phyloP scores from a whole-genome alignment of 2,797 vertebrate genomes.

The Manis javanica region DNA sequence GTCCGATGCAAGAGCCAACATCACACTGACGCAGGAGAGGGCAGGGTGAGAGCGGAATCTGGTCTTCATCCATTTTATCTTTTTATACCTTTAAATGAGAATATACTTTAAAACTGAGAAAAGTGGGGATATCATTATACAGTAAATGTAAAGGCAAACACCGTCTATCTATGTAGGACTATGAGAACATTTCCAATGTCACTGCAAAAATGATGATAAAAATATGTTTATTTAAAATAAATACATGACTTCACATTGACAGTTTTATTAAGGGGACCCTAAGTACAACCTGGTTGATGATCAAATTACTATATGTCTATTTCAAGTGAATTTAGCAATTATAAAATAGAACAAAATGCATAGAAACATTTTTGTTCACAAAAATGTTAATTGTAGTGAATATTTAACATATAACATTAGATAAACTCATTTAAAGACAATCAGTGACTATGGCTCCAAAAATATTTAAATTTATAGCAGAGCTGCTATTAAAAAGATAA shows the following conservation, averaged over 20 bases:
- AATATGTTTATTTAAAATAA: neutral
- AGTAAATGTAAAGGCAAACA: neutral
- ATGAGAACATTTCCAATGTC: neutral
- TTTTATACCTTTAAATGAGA: neutral
- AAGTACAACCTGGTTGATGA: neutral
- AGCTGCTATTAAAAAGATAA: neutral
- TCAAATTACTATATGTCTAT: neutral
- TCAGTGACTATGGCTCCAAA: neutral
- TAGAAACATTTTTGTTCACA: neutral
- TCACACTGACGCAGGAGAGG: too few species aligned
- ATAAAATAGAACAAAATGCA: neutral
- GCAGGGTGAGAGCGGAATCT: neutral
- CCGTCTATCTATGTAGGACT: neutral
- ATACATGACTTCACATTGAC: neutral
- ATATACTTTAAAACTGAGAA: neutral
- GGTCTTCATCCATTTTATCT: neutral
- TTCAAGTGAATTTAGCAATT: neutral
- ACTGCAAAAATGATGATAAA: neutral
- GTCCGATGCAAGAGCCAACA: accelerated
- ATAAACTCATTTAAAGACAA: neutral
- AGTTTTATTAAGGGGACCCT: neutral
- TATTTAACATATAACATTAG: neutral
- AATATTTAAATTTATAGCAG: neutral
- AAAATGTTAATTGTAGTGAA: neutral
- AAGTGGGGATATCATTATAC: neutral